Conservation (phyloP, 2,888 invertebrate genomes). For the Ametastegia equiseti region DNA sequence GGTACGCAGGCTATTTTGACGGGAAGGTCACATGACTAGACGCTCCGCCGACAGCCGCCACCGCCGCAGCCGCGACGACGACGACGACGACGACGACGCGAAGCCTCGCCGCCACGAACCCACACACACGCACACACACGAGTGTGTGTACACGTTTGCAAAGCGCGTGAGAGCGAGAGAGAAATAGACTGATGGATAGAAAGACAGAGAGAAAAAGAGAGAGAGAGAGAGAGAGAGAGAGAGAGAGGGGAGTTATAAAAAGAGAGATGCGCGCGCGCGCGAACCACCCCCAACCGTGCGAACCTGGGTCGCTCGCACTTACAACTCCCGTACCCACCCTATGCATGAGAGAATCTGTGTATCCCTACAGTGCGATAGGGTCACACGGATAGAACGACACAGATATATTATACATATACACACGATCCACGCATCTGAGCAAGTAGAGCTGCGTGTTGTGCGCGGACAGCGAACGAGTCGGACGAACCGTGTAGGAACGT, state of each 20-base stretch:
- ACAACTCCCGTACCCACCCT: background rate
- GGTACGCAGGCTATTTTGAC: constrained; percentile 84
- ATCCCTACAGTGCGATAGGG: no score
- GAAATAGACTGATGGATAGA: constrained; percentile 8
- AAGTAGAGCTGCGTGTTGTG: constrained; percentile 53
- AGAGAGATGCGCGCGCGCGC: constrained; percentile 53
- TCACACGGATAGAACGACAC: background rate
- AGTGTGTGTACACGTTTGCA: no score
- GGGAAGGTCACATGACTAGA: constrained; percentile 88
- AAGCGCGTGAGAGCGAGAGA: constrained; percentile 1
- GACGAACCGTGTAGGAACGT: constrained; percentile 55
- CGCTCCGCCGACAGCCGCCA: constrained; percentile 71
- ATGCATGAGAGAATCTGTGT: background rate
- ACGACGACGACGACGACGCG: no score
- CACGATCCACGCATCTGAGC: no score
- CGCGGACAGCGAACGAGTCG: constrained; percentile 71
- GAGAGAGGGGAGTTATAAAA: constrained; percentile 51
- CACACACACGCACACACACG: constrained; percentile 33
- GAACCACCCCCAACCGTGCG: constrained; percentile 48
- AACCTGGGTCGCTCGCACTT: constrained; percentile 30
- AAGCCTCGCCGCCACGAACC: constrained; percentile 27
- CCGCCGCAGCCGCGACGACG: constrained; percentile 51
- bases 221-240: constrained; percentile 20
- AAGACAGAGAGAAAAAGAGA: constrained; percentile 18
- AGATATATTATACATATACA: background rate